Conservation (phyloP, 2,113 vertebrate species). For the Nibea coibor region DNA sequence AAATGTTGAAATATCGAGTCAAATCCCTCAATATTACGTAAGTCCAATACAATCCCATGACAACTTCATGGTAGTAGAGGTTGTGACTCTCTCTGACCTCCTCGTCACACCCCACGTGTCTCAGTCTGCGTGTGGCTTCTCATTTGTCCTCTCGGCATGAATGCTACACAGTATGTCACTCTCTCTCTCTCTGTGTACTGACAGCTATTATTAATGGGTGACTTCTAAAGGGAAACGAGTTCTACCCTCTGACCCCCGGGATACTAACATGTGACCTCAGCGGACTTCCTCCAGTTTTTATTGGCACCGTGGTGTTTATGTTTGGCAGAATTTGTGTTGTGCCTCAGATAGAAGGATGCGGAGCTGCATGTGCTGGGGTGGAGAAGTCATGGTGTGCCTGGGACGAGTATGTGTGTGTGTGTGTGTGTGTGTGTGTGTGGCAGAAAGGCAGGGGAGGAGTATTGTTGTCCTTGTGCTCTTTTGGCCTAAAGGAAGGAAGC, state of each 20-base stretch:
- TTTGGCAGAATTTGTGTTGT: slow-evolving; percentile 53
- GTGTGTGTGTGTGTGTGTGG: slow-evolving; percentile 19
- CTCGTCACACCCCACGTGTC: background rate
- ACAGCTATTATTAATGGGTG: slow-evolving; percentile 49
- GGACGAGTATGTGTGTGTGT: slow-evolving; percentile 1
- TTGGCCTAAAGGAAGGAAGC: slow-evolving; percentile 74
- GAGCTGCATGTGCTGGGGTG: slow-evolving; percentile 27
- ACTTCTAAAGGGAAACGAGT: slow-evolving; percentile 32
- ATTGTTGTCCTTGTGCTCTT: slow-evolving; percentile 66
- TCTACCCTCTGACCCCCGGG: slow-evolving; percentile 51
- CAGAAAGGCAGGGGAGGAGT: slow-evolving; percentile 39
- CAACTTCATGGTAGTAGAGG: background rate
- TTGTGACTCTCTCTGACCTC: background rate
- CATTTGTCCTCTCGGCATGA: slow-evolving; percentile 26
- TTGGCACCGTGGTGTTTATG: slow-evolving; percentile 64
- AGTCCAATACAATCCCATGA: background rate
- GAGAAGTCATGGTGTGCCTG: slow-evolving; percentile 26
- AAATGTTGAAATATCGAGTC: background rate
- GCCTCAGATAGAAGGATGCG: slow-evolving; percentile 41
- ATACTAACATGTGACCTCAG: slow-evolving; percentile 72
- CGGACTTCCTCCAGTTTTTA: slow-evolving; percentile 70
- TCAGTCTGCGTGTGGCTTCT: slow-evolving; percentile 17
- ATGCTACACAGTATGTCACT: slow-evolving; percentile 17
- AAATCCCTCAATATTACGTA: background rate
- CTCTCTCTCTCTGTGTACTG: slow-evolving; percentile 7